Base-by-base conservation (phyloP, 2,888 invertebrate species). In the Uropetala carovei region DNA sequence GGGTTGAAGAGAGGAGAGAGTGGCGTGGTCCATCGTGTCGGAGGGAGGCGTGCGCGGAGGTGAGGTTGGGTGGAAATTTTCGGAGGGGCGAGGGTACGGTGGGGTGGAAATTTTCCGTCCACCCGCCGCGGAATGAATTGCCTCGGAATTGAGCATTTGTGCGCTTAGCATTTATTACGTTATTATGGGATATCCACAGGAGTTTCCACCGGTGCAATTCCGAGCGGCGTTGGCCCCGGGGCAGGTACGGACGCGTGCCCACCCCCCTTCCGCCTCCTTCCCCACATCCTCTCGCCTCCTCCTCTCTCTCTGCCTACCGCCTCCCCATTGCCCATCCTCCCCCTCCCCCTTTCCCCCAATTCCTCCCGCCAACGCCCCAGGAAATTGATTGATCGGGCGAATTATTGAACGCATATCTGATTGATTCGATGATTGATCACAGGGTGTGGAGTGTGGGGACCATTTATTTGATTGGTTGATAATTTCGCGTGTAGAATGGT, bases 391-490 rank as follows among this genome's bases (percentile, higher is more conserved):
- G 89, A 89, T 89, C 89, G 89, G 68, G 16, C 64, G 89, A 89
- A 89, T 89, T 89, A 89, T 89, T 89, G 89, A 89, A 43, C 89
- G 89, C 68, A n/a, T 64, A 89, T 89, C 64, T 89, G 89, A 89
- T 89, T 89, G 89, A 86, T 86, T 86, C 86, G 86, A 86, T 86
- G 86, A 89, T 89, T 89, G 89, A 89, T 89, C 89, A 43, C 27
- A 14, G 60, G 11, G 30, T 8, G 64, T 18, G 18, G 89, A 22
- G 89, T 89, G 89, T 64, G 89, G 86, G 89, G 89, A 89, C 68
- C 89, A 89, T 89, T 89, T 89, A 89, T 89, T 89, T 89, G 89
- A 89, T 89, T 89, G 89, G 89, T 89, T 89, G 89, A 89, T 89
- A 89, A 89, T 89, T 89, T 89, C 64, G 60, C 27, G 75, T 11